A percentile compares a stretch with the other conserved stretches of the same genome.
phyloP scores from a whole-genome alignment of 1,140 invertebrate species.

The Papilio helenus region DNA sequence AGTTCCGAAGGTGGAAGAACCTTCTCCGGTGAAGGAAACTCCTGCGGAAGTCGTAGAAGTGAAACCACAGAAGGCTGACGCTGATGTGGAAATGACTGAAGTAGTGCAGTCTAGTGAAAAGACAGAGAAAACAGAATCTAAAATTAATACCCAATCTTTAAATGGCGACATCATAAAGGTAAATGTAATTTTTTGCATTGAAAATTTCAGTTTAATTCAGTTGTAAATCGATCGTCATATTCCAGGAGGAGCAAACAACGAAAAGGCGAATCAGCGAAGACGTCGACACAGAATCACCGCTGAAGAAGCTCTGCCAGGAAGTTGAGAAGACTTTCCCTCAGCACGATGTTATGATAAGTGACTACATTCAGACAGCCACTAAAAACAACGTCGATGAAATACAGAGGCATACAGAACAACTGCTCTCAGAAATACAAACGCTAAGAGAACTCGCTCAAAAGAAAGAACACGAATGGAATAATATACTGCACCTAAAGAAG shows the following conservation, averaged over 20 bases:
- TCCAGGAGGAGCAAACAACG: conserved; percentile 64
- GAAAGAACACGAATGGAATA: conserved; percentile 93
- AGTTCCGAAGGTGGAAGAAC: conserved; percentile 43
- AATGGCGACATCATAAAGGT: conserved; percentile 74
- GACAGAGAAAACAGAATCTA: conserved; percentile 54
- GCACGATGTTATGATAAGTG: conserved; percentile 84
- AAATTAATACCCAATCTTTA: conserved; percentile 54
- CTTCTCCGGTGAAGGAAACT: conserved; percentile 50
- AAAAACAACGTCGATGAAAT: conserved; percentile 84
- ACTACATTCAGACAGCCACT: conserved; percentile 84
- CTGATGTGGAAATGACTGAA: conserved; percentile 69
- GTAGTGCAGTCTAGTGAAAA: conserved; percentile 53
- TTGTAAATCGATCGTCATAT: conserved; percentile 40
- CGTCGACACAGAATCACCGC: conserved; percentile 71
- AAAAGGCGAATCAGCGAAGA: conserved; percentile 72
- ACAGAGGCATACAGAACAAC: conserved; percentile 83
- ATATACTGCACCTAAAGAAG: conserved; percentile 90
- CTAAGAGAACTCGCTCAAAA: conserved; percentile 87
- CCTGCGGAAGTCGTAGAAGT: conserved; percentile 30
- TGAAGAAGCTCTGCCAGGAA: conserved; percentile 82
- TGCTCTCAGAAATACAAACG: conserved; percentile 85
- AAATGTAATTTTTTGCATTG: conserved; percentile 19
- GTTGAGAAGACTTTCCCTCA: conserved; percentile 82
- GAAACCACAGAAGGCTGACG: conserved; percentile 35
- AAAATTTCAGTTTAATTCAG: not conserved